Evolutionary conservation across 2,113 vertebrate genomes (phyloP).

Genomic region (Clarias batrachus): DNA sequence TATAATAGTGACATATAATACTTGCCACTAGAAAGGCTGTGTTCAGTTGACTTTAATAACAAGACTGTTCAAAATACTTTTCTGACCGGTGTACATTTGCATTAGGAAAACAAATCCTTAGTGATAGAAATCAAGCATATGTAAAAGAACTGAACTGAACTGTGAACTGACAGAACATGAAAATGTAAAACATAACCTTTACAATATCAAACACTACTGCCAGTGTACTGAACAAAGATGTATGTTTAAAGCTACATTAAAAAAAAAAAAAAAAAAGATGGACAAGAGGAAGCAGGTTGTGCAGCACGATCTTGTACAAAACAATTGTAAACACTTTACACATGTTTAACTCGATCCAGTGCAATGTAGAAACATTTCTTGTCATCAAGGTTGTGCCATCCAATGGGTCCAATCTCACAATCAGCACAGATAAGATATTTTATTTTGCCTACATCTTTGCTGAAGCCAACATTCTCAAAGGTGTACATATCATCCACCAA

Average conservation of each 20-base stretch:
- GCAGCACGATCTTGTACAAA: conserved; percentile 29
- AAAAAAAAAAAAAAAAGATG: not conserved
- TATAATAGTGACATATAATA: not conserved
- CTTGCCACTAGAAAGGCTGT: not conserved
- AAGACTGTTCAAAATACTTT: not conserved
- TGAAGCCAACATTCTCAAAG: conserved; percentile 97
- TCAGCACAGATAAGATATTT: conserved; percentile 97
- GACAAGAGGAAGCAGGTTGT: not conserved
- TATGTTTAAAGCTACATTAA: not conserved
- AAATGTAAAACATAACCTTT: not conserved
- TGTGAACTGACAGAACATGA: not conserved
- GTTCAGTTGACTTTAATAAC: not conserved
- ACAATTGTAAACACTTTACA: conserved; percentile 64
- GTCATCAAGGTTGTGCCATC: conserved; percentile 94
- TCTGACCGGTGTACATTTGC: not conserved
- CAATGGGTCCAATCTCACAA: conserved; percentile 96
- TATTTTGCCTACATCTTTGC: conserved; percentile 89
- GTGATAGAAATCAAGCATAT: not conserved
- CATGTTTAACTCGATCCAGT: conserved; percentile 87
- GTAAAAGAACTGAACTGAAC: not conserved
- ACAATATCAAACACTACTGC: not conserved
- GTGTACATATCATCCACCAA: conserved; percentile 90
- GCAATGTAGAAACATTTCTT: conserved; percentile 91
- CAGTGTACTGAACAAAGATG: not conserved
- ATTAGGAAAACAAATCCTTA: not conserved